A percentile compares a stretch with the other conserved stretches of the same genome.
Evolutionary conservation across 2,888 invertebrate species (phyloP).

Genomic region (Eupithecia vulgata): DNA sequence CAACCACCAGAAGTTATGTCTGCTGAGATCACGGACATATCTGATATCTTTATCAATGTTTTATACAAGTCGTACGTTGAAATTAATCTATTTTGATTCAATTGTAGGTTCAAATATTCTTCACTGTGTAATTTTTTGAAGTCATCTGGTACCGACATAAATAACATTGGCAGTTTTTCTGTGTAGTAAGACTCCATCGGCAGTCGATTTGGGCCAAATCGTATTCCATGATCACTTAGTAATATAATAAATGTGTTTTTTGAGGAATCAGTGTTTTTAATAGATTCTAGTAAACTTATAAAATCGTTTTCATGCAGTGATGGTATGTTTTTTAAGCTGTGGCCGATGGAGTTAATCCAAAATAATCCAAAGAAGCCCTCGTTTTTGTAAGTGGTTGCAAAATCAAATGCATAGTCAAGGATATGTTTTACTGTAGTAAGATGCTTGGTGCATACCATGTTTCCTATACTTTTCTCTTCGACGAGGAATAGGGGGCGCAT

Average conservation of each 20-base stretch:
- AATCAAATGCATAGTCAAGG: slow-evolving; percentile 86
- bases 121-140: slow-evolving; percentile 80
- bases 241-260: slow-evolving; percentile 88
- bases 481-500: slow-evolving; percentile 88
- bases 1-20: slow-evolving; percentile 82
- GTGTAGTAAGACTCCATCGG: slow-evolving; percentile 90
- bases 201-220: slow-evolving; percentile 87
- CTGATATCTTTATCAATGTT: slow-evolving; percentile 75
- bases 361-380: slow-evolving; percentile 88
- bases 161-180: slow-evolving; percentile 89
- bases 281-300: slow-evolving; percentile 77
- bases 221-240: slow-evolving; percentile 90
- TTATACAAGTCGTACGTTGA: slow-evolving; percentile 90
- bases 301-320: slow-evolving; percentile 86
- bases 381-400: slow-evolving; percentile 83
- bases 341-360: slow-evolving; percentile 90
- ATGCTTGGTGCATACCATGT: slow-evolving; percentile 69
- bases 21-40: slow-evolving; percentile 83
- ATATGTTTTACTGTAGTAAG: slow-evolving; percentile 86
- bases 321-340: slow-evolving; percentile 86
- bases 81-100: slow-evolving; percentile 87
- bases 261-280: slow-evolving; percentile 80
- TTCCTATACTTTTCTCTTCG: slow-evolving; percentile 77
- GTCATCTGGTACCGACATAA: slow-evolving; percentile 86
- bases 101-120: slow-evolving; percentile 82